Base-by-base conservation (phyloP, 2,113 vertebrate species). In the Calypte anna region DNA sequence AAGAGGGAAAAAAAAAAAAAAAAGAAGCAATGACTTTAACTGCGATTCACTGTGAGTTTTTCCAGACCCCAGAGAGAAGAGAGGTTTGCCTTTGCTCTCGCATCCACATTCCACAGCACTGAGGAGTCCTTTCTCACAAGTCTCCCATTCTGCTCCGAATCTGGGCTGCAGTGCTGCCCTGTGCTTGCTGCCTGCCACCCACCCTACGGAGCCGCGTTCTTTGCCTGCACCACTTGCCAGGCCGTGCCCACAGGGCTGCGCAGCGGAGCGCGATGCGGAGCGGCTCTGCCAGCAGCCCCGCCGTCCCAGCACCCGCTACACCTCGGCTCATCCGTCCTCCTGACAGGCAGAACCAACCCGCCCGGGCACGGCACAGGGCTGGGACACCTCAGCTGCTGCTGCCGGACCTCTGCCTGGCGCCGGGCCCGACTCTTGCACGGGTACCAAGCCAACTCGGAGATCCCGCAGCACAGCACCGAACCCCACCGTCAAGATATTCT, bases 371-470 rank as follows among this genome's bases (percentile, higher is more conserved):
- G 61, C 36, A 36, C 23, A 2, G 46, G 28, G 70, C 69, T 33
- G 15, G 46, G 9, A 38, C 33, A 21, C 64, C 69, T 40, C 2
- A 0, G 28, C 64, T 43, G 72, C 46, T 19, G 7, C 8, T 4
- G 14, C 0, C 70, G 19, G 2, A 58, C 28, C 80, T 23, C 83
- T 16, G 85, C 48, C n/a, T 20, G 44, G 57, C 0, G 2, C 58
- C 13, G n/a, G 9, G 7, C 33, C n/a, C 1, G 3, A 51, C 50
- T 12, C 72, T 36, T 1, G 30, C 3, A 0, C 2, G 1, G 43
- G 75, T 51, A 86, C 46, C 59, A 25, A 25, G 85, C 0, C 12
- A 69, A 85, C 40, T 33, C 74, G 53, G 48, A 62, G 67, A 87
- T 24, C 54, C 54, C 4, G 50, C 70, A 28, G 54, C n/a, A 3